Evolutionary conservation across 2,113 vertebrate genomes (phyloP), one percentile per base, ranked within the genome.

Genomic region (Oncorhynchus keta): DNA sequence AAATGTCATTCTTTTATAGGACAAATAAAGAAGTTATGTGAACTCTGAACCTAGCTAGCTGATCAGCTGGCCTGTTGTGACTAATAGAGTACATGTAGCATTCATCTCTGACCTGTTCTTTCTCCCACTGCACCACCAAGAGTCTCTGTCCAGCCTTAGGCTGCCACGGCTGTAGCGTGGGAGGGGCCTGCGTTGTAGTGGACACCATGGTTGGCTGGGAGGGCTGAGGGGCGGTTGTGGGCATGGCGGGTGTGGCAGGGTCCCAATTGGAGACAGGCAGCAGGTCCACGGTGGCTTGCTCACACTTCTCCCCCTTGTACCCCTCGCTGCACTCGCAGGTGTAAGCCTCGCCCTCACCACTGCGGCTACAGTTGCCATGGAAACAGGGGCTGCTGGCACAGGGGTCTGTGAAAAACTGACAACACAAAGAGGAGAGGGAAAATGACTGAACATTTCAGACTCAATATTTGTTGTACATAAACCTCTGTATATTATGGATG

Each of bases 311-410:
- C 74, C 98, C 97, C 74, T 92, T 92, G 7, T 94, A 98, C 77
- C 96, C 98, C 12, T 96, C 94, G 0, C 72, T 89, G 78, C 98
- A 99, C 24, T 94, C 11, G 48, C 98, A 99, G 81, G 93, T 85
- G 89, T 96, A 98, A 77, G 94, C 91, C 57, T 91, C 89, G 7
- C 84, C 72, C 0, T 88, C 84, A 3, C 70, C 68, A 0, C 83
- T 90, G 72, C 61, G 87, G 91, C 95, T 98, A 89, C 97, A 99
- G 96, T 99, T 97, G 77, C 98, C 97, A 96, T 98, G 95, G 94
- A 90, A 93, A 97, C 98, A 99, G 61, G 98, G 98, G 87, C 92
- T 95, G 95, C 96, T 97, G 90, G 93, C 90, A 82, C 98, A 99
- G 55, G 95, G 95, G 89, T 98, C 96, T 87, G 89, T 93, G 89